Conservation (phyloP, 2,797 vertebrate genomes). For the Chaetodon trifasciatus region DNA sequence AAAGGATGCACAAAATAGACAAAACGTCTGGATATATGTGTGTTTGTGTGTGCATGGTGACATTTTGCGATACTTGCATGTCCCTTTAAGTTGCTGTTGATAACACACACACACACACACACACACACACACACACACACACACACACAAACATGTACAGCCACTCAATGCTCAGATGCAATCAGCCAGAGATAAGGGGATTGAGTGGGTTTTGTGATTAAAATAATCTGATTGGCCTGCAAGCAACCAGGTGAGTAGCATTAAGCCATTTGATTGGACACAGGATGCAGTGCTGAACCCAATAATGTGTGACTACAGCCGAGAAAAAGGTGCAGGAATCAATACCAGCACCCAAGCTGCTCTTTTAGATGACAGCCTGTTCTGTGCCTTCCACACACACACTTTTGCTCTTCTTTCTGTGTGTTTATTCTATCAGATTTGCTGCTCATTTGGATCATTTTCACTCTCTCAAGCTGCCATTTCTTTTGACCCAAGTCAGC, state of each 20-base stretch:
- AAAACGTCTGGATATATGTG: conserved; percentile 10
- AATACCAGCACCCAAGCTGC: conserved; percentile 44
- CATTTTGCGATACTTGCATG: conserved; percentile 12
- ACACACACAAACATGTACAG: neutral
- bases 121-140: conserved; percentile 21
- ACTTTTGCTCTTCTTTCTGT: neutral
- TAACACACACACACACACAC: conserved; percentile 24
- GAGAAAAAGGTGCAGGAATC: conserved; percentile 56
- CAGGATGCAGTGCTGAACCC: conserved; percentile 45
- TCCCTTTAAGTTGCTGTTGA: conserved; percentile 32
- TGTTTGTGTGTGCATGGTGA: neutral
- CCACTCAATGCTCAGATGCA: conserved; percentile 38
- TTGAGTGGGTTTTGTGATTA: conserved; percentile 58
- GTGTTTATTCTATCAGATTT: conserved; percentile 21
- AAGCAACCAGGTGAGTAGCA: conserved; percentile 55
- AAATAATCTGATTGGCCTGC: conserved; percentile 65
- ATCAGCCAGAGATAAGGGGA: conserved; percentile 53
- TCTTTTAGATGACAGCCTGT: conserved; percentile 53
- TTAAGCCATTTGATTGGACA: conserved; percentile 67
- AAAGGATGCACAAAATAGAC: neutral
- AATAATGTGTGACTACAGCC: conserved; percentile 63
- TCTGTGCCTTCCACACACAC: conserved; percentile 31
- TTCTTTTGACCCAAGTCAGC: conserved; percentile 6
- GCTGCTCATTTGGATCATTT: conserved; percentile 37
- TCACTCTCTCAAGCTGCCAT: neutral